Evolutionary conservation across 2,113 vertebrate genomes (phyloP).

Genomic region (Cairina moschata): DNA sequence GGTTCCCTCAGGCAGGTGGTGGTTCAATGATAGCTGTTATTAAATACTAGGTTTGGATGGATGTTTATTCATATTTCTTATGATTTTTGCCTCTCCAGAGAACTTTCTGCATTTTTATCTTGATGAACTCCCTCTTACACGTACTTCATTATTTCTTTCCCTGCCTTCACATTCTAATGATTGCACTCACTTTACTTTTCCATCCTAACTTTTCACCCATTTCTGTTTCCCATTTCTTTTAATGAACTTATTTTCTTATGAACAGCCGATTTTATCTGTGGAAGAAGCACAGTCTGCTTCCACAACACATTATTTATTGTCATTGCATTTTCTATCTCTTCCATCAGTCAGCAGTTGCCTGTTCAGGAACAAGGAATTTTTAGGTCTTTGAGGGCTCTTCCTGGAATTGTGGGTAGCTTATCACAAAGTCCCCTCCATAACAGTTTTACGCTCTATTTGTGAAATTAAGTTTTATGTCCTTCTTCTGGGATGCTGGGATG

Average conservation of each 20-base stretch:
- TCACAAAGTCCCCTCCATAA: not conserved
- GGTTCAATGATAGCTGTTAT: rapidly evolving
- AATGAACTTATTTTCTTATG: not conserved
- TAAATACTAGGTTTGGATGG: not conserved
- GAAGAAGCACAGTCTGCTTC: not conserved
- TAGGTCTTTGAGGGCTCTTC: not conserved
- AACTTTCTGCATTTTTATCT: not conserved
- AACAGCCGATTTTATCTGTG: not conserved
- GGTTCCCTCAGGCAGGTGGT: not conserved
- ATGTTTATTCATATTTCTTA: not conserved
- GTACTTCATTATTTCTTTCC: not conserved
- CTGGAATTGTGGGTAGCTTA: not conserved
- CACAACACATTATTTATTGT: not conserved
- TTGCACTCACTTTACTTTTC: not conserved
- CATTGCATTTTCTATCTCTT: not conserved
- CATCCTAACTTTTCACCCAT: not conserved
- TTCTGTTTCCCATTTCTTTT: not conserved
- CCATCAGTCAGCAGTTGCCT: not conserved
- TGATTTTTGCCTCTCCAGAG: not conserved
- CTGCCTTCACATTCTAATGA: not conserved
- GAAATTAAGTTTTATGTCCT: not conserved
- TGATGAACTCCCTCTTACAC: not conserved
- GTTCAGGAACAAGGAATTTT: not conserved
- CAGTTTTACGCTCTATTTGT: not conserved
- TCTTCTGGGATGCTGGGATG: not conserved